These are phyloP conservation scores for Corvus hawaiiensis DNA, from an alignment of 2,113 vertebrate species.

Conservation along the genomic window DNA sequence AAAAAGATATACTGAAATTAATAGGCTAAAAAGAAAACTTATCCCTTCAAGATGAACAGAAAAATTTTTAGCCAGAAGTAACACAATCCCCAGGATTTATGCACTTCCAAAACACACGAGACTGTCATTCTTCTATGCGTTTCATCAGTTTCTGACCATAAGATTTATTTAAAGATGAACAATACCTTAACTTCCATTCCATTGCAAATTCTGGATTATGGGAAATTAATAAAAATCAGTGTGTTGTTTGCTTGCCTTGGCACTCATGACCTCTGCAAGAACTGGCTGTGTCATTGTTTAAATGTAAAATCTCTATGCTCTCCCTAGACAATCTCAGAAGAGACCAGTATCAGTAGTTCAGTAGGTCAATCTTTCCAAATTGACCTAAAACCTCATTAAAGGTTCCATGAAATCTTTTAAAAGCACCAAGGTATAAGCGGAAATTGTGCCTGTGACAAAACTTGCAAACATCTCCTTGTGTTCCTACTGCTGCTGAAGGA, in stretches of 20 bases:
- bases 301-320: background rate
- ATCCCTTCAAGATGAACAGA: constrained; percentile 21
- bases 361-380: background rate
- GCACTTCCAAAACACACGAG: background rate
- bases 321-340: background rate
- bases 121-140: background rate
- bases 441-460: background rate
- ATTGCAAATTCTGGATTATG: background rate
- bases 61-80: constrained; percentile 11
- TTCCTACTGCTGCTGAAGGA: background rate
- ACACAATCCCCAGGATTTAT: constrained; percentile 24
- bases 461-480: background rate
- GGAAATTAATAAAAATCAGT: background rate
- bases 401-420: background rate
- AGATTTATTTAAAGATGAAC: constrained; percentile 7
- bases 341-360: background rate
- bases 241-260: background rate
- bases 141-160: background rate
- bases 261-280: background rate
- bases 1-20: constrained; percentile 56
- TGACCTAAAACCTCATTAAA: background rate
- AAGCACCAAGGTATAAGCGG: background rate
- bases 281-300: background rate
- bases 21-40: constrained; percentile 33
- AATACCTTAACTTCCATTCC: constrained; percentile 25